Base-by-base conservation (phyloP, 2,888 invertebrate genomes). In the Habrosyne pyritoides region DNA sequence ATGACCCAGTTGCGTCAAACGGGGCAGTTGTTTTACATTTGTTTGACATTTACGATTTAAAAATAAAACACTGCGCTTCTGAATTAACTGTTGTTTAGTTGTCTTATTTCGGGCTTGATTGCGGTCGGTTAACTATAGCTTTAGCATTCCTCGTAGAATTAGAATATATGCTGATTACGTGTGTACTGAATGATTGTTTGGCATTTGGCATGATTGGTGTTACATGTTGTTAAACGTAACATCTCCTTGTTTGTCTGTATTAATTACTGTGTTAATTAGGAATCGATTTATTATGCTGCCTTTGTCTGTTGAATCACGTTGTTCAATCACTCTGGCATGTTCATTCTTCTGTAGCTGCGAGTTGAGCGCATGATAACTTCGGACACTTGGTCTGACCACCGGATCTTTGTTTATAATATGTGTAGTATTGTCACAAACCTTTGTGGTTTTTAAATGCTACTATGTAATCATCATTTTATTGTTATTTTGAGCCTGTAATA, bases 41-140 rank as follows among this genome's bases (percentile, higher is more conserved):
- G 48, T 53, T 46, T 72, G 72, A 69, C 72, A 72, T 68, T 71
- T 69, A 71, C 59, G 56, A 54, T 60, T 63, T 67, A 70, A 71
- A 72, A 72, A 70, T 70, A 72, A 69, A 59, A 59, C 53, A 42
- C 47, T 59, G 60, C 59, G n/a, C 21, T 47, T 24, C 24, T 24
- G 47, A 21, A 47, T 42, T 42, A 42, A 42, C 42, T 18, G 42
- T 42, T 42, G 14, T 36, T 36, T 36, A 36, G 36, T 14, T 36
- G 18, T 42, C 42, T 42, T 42, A 42, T 42, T 42, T 42, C 18
- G 14, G 12, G 6, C 42, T 42, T 42, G 14, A 42, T 42, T 18
- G 42, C 42, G 42, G 42, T 42, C 18, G 42, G 42, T 42, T 42
- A 42, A 42, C 18, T 42, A 42, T 42, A 42, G 42, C 18, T 18